Evolutionary conservation across 2,888 invertebrate species (phyloP), one percentile per base, ranked within the genome.

Genomic region (Trissolcus japonicus): DNA sequence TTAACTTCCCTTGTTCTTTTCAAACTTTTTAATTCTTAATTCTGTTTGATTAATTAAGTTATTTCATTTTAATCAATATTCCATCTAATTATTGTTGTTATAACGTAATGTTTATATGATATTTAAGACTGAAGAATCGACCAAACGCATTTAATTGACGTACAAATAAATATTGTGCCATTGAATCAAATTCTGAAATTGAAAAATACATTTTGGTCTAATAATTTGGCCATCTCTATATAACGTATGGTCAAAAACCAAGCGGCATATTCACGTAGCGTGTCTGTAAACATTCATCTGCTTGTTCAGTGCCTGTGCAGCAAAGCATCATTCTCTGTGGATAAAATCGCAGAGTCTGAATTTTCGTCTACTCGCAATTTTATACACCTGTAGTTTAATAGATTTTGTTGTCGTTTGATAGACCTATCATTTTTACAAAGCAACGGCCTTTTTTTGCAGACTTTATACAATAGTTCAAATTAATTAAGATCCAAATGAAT

Each of bases 181-280:
- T 53, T 46, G 25, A 9, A 11, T 54, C 6, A 54, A 76, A 69
- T 76, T 69, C 2, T 1, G 69, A 60, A 65, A 16, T 17, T 40
- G 40, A 65, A 68, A 69, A 63, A 68, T 19, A 60, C 65, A 54
- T 56, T 75, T 9, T 55, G 35, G 69, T 69, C 75, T 76, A 76
- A 65, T 69, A 65, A 76, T 56, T 50, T 51, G 25, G 69, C 35
- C 61, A 65, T 56, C 17, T 75, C 68, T 63, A 59, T 62, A 50
- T 46, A 6, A 46, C 9, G 29, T 66, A 61, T 16, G 60, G 62
- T 63, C 53, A 50, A 56, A 59, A 68, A 59, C 29, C 55, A 78
- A 78, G 78, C 78, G 78, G 78, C 78, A 78, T 59, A 72, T 78
- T 78, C 72, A 74, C 56, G 71, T 71, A 71, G 67, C 53, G 66